Evolutionary conservation across 2,888 invertebrate genomes (phyloP), one percentile per base, ranked within the genome.

Genomic region (Heliconius aoede): DNA sequence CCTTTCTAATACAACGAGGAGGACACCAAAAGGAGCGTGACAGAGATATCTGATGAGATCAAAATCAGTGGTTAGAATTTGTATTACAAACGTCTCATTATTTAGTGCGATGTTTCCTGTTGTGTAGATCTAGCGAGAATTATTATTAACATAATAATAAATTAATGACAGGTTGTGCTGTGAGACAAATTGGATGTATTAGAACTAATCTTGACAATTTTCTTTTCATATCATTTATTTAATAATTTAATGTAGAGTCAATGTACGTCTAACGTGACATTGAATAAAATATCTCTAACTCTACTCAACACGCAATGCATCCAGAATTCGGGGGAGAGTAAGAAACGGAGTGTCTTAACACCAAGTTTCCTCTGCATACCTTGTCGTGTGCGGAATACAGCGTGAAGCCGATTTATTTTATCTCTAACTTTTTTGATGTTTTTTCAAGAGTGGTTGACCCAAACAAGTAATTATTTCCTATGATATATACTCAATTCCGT

Each of bases 31-130:
- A 55, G n/a, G 86, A 88, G 86, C 88, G 89, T 87, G 89, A 90
- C 86, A 89, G 87, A 87, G 76, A 82, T 87, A 92, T 91, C 90
- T 86, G 91, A 90, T 89, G 87, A 87, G 88, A 92, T 92, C 88
- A 84, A 86, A 88, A 92, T 91, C 89, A 87, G 86, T 87, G 82
- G 86, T 85, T 87, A 82, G 87, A 89, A 90, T 90, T 87, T 87
- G 86, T 86, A 89, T 87, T 87, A 88, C 88, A 88, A 88, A 86
- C 86, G 86, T 86, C 86, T 87, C 84, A 87, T 91, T 91, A 90
- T 90, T 89, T 90, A 88, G 89, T 88, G 88, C 87, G 82, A 85
- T 88, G 87, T 85, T 85, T 83, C 81, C 62, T 72, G 64, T 71
- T 58, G 64, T 58, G 18, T 55, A 55, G 68, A 69, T 60, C 51